Evolutionary conservation across 2,888 invertebrate species (phyloP).

Genomic region (Eupeodes luniger): DNA sequence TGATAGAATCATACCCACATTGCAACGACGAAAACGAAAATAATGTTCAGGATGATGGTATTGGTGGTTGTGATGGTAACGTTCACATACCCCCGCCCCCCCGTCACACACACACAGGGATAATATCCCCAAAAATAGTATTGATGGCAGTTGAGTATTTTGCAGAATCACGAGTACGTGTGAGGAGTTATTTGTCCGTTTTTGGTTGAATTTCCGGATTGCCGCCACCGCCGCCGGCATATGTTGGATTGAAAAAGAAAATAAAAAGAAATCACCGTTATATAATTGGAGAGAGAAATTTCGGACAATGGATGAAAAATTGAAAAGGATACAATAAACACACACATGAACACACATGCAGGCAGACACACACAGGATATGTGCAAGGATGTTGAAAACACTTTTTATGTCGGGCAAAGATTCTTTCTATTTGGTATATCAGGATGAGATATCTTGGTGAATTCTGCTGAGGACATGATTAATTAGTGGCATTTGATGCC

Average conservation of each 20-base stretch:
- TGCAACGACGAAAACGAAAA: slow-evolving; percentile 8
- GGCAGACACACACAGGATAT: background rate
- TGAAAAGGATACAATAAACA: slow-evolving; percentile 50
- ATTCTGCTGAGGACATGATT: slow-evolving; percentile 37
- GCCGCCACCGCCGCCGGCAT: slow-evolving; percentile 21
- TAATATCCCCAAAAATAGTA: slow-evolving; percentile 10
- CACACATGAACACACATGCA: background rate
- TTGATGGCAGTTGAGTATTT: slow-evolving; percentile 38
- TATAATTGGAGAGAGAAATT: slow-evolving; percentile 53
- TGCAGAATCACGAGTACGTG: slow-evolving; percentile 26
- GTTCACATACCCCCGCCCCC: background rate
- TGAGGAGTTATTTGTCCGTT: slow-evolving; percentile 59
- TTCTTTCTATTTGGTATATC: background rate
- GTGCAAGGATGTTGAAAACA: slow-evolving; percentile 6
- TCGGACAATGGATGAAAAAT: slow-evolving; percentile 54
- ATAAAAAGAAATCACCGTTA: slow-evolving; percentile 26
- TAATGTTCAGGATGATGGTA: slow-evolving; percentile 22
- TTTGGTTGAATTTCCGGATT: slow-evolving; percentile 41
- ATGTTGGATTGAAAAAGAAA: background rate
- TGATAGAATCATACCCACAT: slow-evolving; percentile 2
- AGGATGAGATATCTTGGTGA: slow-evolving; percentile 31
- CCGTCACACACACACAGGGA: background rate
- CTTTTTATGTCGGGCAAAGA: background rate
- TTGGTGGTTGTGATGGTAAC: slow-evolving; percentile 34
- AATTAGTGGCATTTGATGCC: slow-evolving; percentile 47